A percentile compares a stretch with the other conserved stretches of the same genome.
Evolutionary conservation across 1,140 invertebrate species (phyloP).

Genomic region (Lasioglossum baleicum): DNA sequence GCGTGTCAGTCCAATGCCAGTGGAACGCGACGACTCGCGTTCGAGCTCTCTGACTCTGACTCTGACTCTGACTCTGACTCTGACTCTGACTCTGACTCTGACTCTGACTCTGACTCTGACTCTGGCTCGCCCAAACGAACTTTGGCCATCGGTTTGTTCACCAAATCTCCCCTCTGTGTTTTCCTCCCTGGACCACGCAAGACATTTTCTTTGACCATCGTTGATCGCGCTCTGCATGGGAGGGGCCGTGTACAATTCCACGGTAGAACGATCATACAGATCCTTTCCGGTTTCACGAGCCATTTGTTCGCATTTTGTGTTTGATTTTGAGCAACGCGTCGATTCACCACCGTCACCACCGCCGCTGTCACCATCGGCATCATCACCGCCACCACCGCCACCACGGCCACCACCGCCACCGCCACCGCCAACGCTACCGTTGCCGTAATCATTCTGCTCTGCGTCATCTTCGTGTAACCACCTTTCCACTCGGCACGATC

Average conservation of each 20-base stretch:
- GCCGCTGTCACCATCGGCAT: neutral
- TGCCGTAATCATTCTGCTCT: slow-evolving; percentile 11
- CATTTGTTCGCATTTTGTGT: slow-evolving; percentile 1
- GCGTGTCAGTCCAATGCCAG: slow-evolving; percentile 50
- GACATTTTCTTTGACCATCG: neutral
- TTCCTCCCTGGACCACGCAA: neutral
- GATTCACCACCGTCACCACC: slow-evolving; percentile 11
- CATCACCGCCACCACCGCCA: neutral
- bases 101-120: slow-evolving; percentile 18
- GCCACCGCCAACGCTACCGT: neutral
- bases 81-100: slow-evolving; percentile 12
- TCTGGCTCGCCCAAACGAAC: slow-evolving; percentile 10
- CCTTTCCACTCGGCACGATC: slow-evolving; percentile 26
- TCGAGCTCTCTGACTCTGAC: slow-evolving; percentile 11
- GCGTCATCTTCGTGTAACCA: slow-evolving; percentile 29
- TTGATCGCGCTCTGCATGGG: slow-evolving; percentile 5
- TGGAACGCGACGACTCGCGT: slow-evolving; percentile 46
- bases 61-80: slow-evolving; percentile 18
- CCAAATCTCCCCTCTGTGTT: neutral
- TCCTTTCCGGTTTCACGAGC: neutral
- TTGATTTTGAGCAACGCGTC: slow-evolving; percentile 13
- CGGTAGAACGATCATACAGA: neutral
- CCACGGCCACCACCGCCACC: neutral
- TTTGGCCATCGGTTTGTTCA: slow-evolving; percentile 14
- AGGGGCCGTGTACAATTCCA: neutral